These are phyloP conservation scores for Hirundo rustica DNA, from an alignment of 2,797 vertebrate species.

Conservation along the genomic window DNA sequence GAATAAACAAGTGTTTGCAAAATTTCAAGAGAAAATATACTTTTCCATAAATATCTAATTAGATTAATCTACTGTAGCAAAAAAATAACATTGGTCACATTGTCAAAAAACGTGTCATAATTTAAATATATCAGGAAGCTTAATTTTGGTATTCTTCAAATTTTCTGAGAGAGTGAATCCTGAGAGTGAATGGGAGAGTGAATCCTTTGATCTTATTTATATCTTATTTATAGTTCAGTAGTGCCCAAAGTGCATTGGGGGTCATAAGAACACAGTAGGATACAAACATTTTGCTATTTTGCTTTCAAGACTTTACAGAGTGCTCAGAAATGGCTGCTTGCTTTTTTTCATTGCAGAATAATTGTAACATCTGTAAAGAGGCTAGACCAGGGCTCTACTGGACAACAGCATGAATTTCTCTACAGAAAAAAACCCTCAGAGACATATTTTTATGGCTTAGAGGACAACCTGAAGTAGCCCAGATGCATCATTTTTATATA, in stretches of 20 bases:
- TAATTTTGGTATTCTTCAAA: background rate
- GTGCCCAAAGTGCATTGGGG: background rate
- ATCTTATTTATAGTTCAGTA: background rate
- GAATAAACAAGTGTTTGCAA: background rate
- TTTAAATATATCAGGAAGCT: background rate
- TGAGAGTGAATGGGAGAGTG: background rate
- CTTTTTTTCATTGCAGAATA: background rate
- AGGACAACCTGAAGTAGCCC: slow-evolving; percentile 74
- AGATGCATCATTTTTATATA: slow-evolving; percentile 77
- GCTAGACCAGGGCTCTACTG: background rate
- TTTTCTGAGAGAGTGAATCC: background rate
- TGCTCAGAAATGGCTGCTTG: background rate
- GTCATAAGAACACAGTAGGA: background rate
- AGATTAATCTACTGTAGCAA: background rate
- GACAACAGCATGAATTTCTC: slow-evolving; percentile 43
- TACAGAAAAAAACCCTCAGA: slow-evolving; percentile 19
- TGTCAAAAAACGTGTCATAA: background rate
- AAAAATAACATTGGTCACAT: background rate
- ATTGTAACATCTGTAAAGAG: background rate
- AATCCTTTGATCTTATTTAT: background rate
- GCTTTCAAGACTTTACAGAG: background rate
- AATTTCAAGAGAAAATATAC: background rate
- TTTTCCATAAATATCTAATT: background rate
- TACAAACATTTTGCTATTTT: background rate
- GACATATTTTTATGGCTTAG: slow-evolving; percentile 75